Evolutionary conservation across 2,797 vertebrate species (phyloP).

Genomic region (Gila robusta): DNA sequence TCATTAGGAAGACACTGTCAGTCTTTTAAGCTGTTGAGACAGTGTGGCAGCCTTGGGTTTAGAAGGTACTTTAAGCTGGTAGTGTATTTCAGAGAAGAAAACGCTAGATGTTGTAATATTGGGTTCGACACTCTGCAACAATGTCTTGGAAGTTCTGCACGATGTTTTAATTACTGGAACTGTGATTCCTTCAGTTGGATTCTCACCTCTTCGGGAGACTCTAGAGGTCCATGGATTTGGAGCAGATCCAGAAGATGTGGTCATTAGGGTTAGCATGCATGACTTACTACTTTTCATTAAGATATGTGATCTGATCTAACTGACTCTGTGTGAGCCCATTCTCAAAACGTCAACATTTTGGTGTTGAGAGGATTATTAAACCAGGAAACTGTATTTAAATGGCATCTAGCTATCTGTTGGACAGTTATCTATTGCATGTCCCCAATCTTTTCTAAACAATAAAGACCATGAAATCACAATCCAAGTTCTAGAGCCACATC

Average conservation of each 20-base stretch:
- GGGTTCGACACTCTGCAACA: not conserved
- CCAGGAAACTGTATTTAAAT: not conserved
- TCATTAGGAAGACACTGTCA: constrained; percentile 14
- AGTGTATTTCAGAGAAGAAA: constrained; percentile 4
- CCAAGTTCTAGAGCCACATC: constrained; percentile 10
- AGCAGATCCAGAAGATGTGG: constrained; percentile 15
- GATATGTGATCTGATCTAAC: not conserved
- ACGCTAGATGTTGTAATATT: not conserved
- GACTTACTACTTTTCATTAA: not conserved
- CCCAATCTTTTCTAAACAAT: constrained; percentile 13
- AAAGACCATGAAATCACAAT: constrained; percentile 18
- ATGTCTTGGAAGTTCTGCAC: not conserved
- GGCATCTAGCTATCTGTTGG: not conserved
- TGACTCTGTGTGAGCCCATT: not conserved
- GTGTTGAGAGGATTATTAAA: not conserved
- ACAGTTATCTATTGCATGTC: not conserved
- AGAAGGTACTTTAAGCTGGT: not conserved
- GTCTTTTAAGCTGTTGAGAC: not conserved
- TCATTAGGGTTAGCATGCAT: not conserved
- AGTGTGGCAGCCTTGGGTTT: not conserved
- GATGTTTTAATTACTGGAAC: not conserved
- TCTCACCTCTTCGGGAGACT: not conserved
- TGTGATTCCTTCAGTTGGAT: not conserved
- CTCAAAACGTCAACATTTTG: not conserved
- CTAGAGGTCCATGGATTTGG: not conserved